Evolutionary conservation across 1,140 invertebrate species (phyloP), one percentile per base, ranked within the genome.

Genomic region (Zaprionus inermis): DNA sequence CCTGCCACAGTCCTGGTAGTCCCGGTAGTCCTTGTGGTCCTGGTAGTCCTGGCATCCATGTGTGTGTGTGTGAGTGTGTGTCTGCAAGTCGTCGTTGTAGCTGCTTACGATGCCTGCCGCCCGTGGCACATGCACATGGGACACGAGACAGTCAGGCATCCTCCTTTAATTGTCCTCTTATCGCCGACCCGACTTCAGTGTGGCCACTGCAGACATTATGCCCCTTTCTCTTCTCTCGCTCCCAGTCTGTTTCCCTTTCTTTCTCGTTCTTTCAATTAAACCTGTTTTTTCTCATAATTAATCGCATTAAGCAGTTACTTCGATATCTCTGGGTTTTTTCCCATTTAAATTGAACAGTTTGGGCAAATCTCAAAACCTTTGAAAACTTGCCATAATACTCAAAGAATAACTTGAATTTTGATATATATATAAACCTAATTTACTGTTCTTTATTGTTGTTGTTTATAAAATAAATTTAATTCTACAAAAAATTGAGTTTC

Each of bases 141-240:
- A 71, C 79, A 64, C 59, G 36, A 32, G 73, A 59, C 75, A 78
- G 41, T 12, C 61, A 16, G 41, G 46, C 65, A 89, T 78, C 75
- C 77, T 89, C 59, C 84, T 81, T 88, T 89, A 89, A 81, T 89
- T 83, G 84, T 70, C 65, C 79, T 54, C 83, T 74, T 73, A 73
- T 36, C 76, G 63, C 46, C 44, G 55, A 7, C 9, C 32, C 52
- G 58, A 38, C 55, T 30, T 38, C 76, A 44, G 34, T 18, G 12
- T 20, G 5, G 38, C n/a, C 46, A 54, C n/a, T 28, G 61, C 66
- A 30, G 49, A 30, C 20, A 57, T n/a, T 32, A 34, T 32, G 54
- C 64, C 59, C 11, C 34, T 63, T 73, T 30, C 34, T 10, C n/a
- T 4, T 44, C 6, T 5, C n/a, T 7, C 14, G 5, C 14, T 44